These are phyloP conservation scores for Macaca mulatta DNA, from an alignment of 2,113 vertebrate genomes.

Conservation along the genomic window DNA sequence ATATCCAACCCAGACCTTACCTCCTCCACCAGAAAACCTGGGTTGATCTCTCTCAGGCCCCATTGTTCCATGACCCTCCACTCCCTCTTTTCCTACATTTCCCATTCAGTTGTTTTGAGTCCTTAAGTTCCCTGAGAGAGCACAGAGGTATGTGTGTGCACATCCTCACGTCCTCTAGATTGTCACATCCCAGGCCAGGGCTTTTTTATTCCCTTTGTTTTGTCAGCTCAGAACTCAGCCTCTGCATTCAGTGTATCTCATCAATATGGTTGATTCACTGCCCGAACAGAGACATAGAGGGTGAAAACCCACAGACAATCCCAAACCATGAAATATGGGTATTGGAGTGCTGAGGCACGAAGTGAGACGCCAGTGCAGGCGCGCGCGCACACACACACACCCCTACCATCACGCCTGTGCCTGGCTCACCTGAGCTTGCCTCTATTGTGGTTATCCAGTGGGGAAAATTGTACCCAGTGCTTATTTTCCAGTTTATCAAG, in stretches of 20 bases:
- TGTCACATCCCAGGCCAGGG: background rate
- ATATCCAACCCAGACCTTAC: background rate
- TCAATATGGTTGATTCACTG: background rate
- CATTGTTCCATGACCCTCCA: background rate
- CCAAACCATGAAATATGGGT: background rate
- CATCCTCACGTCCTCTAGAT: background rate
- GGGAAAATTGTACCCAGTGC: background rate
- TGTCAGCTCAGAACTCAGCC: background rate
- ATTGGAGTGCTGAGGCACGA: background rate
- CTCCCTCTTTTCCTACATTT: background rate
- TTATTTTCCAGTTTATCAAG: background rate
- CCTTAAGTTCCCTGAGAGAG: background rate
- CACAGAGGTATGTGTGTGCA: background rate
- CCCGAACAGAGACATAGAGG: background rate
- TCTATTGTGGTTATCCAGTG: background rate
- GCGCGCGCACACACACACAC: rapidly evolving
- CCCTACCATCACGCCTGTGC: rapidly evolving
- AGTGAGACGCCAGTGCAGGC: background rate
- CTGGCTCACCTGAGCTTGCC: background rate
- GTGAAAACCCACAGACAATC: background rate
- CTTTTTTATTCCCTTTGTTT: background rate
- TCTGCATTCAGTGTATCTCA: background rate
- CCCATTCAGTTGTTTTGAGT: background rate
- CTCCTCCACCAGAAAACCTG: background rate
- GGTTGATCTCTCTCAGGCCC: background rate